Percentiles rank a stretch among this genome's conserved stretches.
Evolutionary conservation across 2,888 invertebrate genomes (phyloP).

Genomic region (Odontothrips loti): DNA sequence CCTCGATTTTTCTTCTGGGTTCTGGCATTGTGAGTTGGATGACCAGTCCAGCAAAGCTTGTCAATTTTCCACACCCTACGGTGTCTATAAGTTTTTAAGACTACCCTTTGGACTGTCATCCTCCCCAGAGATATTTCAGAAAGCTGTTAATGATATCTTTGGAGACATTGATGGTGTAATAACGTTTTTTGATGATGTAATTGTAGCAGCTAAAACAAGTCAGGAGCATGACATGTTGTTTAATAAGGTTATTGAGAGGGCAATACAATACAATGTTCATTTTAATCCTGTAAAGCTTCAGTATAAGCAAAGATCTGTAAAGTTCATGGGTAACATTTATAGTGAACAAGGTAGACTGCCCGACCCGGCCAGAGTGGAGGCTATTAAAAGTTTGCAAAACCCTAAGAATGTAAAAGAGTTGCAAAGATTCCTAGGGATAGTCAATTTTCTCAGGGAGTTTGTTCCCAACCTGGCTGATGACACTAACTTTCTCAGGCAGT

Average conservation of each 20-base stretch:
- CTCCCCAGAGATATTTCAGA: slow-evolving; percentile 44
- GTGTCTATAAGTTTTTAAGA: slow-evolving; percentile 40
- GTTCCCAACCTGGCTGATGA: neutral
- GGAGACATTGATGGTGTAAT: slow-evolving; percentile 43
- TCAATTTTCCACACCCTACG: slow-evolving; percentile 33
- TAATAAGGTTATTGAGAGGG: neutral
- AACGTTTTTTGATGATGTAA: slow-evolving; percentile 44
- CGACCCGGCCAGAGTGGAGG: neutral
- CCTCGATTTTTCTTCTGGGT: slow-evolving; percentile 31
- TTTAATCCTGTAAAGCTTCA: neutral
- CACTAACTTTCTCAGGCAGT: neutral
- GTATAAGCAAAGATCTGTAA: neutral
- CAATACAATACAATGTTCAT: neutral
- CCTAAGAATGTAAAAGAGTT: neutral
- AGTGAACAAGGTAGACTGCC: too few species aligned
- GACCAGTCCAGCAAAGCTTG: slow-evolving; percentile 24
- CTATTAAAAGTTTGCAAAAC: neutral
- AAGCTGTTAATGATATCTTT: slow-evolving; percentile 41
- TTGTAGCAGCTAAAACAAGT: slow-evolving; percentile 37
- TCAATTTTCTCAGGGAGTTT: neutral
- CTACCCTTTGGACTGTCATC: slow-evolving; percentile 43
- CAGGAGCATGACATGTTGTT: neutral
- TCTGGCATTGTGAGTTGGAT: slow-evolving; percentile 32
- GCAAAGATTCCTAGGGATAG: neutral
- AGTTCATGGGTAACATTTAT: neutral